Conservation (phyloP, 2,888 invertebrate species). For the Gari tellinella region DNA sequence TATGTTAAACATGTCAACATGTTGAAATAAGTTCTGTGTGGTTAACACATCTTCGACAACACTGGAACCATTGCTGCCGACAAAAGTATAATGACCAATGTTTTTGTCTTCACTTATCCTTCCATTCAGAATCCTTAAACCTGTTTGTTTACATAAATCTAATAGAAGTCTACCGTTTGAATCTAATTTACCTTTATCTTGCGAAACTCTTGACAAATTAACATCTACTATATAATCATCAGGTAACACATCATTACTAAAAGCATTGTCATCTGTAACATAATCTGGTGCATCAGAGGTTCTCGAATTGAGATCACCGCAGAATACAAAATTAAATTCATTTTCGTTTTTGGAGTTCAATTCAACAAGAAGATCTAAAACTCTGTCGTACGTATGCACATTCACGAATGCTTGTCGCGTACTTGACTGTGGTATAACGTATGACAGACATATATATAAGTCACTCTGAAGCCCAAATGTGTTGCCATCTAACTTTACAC, state of each 20-base stretch:
- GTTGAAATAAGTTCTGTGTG: not conserved
- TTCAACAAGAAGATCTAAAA: conserved; percentile 5
- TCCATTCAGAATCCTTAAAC: conserved; percentile 25
- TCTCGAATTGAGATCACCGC: conserved; percentile 4
- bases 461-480: conserved; percentile 8
- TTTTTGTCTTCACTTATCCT: conserved; percentile 8
- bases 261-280: not conserved
- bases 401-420: conserved; percentile 19
- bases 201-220: not conserved
- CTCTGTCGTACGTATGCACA: conserved; percentile 23
- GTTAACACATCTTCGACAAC: not conserved
- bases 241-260: too few species aligned
- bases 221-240: too few species aligned
- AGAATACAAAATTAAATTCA: conserved; percentile 4
- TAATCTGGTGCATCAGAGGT: conserved; percentile 9
- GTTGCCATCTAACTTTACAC: not conserved
- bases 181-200: too few species aligned
- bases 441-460: conserved; percentile 27
- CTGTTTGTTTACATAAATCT: conserved; percentile 27
- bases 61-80: conserved; percentile 14
- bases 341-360: conserved; percentile 2
- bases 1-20: not conserved
- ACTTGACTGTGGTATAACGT: conserved; percentile 27
- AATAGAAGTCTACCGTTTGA: not conserved
- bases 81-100: conserved; percentile 6